Conservation (phyloP, 2,888 invertebrate species). For the Timema cristinae region DNA sequence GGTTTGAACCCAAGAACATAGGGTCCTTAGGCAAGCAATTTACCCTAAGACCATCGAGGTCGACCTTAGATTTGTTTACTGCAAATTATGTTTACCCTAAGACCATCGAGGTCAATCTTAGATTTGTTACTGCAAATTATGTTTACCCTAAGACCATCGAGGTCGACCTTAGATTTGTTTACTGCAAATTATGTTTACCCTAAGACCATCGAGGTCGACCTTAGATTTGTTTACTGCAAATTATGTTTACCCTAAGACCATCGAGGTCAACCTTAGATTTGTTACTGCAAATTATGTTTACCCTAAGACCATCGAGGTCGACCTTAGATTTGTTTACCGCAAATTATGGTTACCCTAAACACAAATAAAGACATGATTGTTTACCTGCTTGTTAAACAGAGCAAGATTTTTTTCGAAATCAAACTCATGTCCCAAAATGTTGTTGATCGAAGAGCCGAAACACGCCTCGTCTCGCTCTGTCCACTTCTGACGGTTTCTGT, state of each 20-base stretch:
- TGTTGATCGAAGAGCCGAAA: slow-evolving; percentile 69
- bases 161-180: background rate
- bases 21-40: background rate
- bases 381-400: slow-evolving; percentile 74
- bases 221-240: background rate
- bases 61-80: background rate
- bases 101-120: background rate
- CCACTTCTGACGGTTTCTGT: slow-evolving; percentile 47
- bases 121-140: background rate
- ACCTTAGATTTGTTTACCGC: background rate
- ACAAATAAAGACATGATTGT: no score
- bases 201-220: background rate
- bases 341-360: background rate
- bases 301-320: background rate
- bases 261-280: background rate
- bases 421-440: slow-evolving; percentile 70
- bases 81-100: background rate
- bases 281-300: background rate
- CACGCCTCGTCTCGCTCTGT: slow-evolving; percentile 64
- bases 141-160: background rate
- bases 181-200: background rate
- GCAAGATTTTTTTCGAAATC: slow-evolving; percentile 94
- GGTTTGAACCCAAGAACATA: no score
- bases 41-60: background rate
- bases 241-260: background rate